Conservation (phyloP, 1,140 invertebrate species). For the Bemisia tabaci region DNA sequence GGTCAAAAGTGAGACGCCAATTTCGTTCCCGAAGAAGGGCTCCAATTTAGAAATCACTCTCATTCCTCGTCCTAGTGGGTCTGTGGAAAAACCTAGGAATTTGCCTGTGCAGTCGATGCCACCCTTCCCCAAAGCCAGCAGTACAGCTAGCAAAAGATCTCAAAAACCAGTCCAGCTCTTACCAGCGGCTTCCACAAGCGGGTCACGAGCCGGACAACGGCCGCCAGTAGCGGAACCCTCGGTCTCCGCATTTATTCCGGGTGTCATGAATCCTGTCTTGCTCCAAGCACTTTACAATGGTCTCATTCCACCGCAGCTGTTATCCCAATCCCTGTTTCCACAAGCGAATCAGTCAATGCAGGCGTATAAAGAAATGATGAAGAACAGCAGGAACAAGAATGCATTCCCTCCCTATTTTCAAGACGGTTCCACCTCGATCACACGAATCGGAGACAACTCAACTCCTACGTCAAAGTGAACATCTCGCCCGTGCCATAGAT, state of each 20-base stretch:
- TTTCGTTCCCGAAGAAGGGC: conserved; percentile 26
- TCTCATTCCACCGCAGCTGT: conserved; percentile 25
- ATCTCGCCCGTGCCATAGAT: too few species aligned
- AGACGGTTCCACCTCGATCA: conserved; percentile 23
- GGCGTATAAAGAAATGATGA: conserved; percentile 31
- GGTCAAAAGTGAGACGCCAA: conserved; percentile 21
- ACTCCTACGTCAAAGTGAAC: conserved; percentile 9
- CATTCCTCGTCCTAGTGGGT: conserved; percentile 27
- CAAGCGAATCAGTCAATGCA: conserved; percentile 18
- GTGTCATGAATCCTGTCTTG: conserved; percentile 29
- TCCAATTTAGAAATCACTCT: conserved; percentile 46
- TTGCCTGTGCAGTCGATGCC: neutral
- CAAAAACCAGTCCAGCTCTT: conserved; percentile 2
- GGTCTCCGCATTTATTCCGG: conserved; percentile 2
- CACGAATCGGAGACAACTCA: conserved; percentile 15
- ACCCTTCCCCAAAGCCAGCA: neutral
- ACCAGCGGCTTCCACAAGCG: conserved; percentile 3
- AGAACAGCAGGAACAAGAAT: conserved; percentile 9
- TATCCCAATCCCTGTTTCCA: neutral
- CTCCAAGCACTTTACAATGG: conserved; percentile 32
- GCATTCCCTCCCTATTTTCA: conserved; percentile 16
- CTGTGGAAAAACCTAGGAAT: neutral
- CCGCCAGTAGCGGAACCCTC: conserved; percentile 15
- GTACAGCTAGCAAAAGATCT: neutral
- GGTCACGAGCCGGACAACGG: conserved; percentile 5